Percentiles rank a stretch among this genome's conserved stretches.
Conservation (phyloP, 2,797 vertebrate genomes). For the Melanotaenia parkinsoni region DNA sequence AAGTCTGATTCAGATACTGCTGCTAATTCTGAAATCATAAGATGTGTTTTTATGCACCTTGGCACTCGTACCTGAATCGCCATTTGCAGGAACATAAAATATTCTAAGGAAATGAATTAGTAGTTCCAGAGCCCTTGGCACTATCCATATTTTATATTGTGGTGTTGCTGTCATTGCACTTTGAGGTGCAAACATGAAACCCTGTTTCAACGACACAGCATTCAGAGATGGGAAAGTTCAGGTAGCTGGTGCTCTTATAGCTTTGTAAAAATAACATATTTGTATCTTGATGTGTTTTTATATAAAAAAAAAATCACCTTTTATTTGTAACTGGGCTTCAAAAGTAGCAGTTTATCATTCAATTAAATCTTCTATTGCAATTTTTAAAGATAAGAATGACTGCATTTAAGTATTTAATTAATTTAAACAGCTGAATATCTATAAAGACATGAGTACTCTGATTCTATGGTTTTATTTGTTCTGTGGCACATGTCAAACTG, state of each 20-base stretch:
- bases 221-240: neutral
- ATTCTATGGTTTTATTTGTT: neutral
- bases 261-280: neutral
- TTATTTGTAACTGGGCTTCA: neutral
- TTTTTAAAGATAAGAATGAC: neutral
- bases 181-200: neutral
- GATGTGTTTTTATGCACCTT: neutral
- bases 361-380: neutral
- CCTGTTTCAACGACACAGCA: conserved; percentile 5
- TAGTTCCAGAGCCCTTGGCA: neutral
- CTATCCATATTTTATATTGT: conserved; percentile 16
- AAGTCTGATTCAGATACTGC: neutral
- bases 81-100: conserved; percentile 21
- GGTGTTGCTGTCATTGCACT: neutral
- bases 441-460: neutral
- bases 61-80: neutral
- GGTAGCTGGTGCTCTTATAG: neutral
- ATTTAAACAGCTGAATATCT: neutral
- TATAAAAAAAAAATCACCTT: neutral
- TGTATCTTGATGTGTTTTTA: too few relatives aligned
- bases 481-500: neutral
- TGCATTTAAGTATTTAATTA: too few relatives aligned
- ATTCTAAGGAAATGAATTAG: conserved; percentile 1
- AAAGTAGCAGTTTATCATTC: neutral
- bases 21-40: neutral